These are phyloP conservation scores for Drosophila rellima DNA, from an alignment of 2,888 invertebrate genomes.

Conservation along the genomic window DNA sequence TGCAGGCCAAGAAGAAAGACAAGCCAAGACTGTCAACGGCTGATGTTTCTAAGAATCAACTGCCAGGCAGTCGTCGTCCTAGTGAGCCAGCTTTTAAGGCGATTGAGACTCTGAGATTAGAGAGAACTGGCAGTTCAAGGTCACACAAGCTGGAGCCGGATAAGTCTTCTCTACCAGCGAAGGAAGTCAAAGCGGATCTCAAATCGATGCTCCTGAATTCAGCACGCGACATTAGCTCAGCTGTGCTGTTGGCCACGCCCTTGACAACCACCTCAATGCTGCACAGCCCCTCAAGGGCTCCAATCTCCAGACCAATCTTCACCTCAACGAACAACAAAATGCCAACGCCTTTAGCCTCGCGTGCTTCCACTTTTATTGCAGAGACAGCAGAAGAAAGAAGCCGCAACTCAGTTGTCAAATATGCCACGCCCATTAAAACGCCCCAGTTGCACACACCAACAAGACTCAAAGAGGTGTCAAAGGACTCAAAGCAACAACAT, in stretches of 20 bases:
- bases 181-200: neutral
- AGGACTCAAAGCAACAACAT: neutral
- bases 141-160: neutral
- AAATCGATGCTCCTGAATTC: conserved; percentile 34
- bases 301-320: conserved; percentile 1
- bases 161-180: neutral
- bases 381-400: conserved; percentile 25
- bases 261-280: conserved; percentile 6
- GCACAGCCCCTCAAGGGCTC: conserved; percentile 19
- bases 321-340: conserved; percentile 6
- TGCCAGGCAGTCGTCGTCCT: conserved; percentile 3
- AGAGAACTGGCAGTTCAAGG: neutral
- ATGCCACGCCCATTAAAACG: conserved; percentile 41
- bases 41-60: neutral
- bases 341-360: conserved; percentile 40
- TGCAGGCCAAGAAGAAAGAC: conserved; percentile 1
- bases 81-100: conserved; percentile 16
- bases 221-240: conserved; percentile 35
- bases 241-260: conserved; percentile 41
- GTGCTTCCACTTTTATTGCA: conserved; percentile 40
- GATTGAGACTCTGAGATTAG: neutral
- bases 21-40: conserved; percentile 2
- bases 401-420: conserved; percentile 18
- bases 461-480: conserved; percentile 7
- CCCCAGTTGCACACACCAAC: conserved; percentile 20